A percentile compares a stretch with the other conserved stretches of the same genome.
phyloP scores from a whole-genome alignment of 2,888 invertebrate genomes.

The Cantharis flavilabris region DNA sequence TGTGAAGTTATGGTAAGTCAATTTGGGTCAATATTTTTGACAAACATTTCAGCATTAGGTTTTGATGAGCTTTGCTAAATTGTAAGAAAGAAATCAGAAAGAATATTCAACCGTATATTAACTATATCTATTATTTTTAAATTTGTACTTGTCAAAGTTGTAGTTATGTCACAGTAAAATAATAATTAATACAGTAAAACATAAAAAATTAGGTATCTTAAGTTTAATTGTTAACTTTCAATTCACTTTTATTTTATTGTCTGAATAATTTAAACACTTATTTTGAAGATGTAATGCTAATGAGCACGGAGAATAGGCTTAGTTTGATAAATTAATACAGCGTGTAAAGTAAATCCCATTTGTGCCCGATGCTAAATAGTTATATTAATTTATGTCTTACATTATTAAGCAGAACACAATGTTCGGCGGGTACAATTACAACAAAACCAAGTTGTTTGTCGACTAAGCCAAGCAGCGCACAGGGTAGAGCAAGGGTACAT shows the following conservation, averaged over 20 bases:
- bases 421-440: constrained; percentile 54
- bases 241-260: constrained; percentile 8
- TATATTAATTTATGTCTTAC: constrained; percentile 56
- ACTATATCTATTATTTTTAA: too few relatives aligned
- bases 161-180: too few relatives aligned
- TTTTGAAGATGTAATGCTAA: constrained; percentile 28
- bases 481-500: constrained; percentile 50
- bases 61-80: too few relatives aligned
- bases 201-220: not conserved
- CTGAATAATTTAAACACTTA: constrained; percentile 26
- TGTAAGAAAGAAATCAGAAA: too few relatives aligned
- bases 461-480: constrained; percentile 46
- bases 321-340: constrained; percentile 46
- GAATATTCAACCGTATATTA: too few relatives aligned
- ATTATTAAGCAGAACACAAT: constrained; percentile 53
- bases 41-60: too few relatives aligned
- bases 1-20: too few relatives aligned
- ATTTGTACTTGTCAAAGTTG: too few relatives aligned
- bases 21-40: too few relatives aligned
- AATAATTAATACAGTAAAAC: not conserved
- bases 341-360: constrained; percentile 50
- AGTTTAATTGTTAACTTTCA: not conserved
- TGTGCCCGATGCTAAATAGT: constrained; percentile 49
- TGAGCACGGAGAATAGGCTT: constrained; percentile 32
- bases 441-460: constrained; percentile 55